Conservation (phyloP, 2,888 invertebrate species). For the Eristalis arbustorum region DNA sequence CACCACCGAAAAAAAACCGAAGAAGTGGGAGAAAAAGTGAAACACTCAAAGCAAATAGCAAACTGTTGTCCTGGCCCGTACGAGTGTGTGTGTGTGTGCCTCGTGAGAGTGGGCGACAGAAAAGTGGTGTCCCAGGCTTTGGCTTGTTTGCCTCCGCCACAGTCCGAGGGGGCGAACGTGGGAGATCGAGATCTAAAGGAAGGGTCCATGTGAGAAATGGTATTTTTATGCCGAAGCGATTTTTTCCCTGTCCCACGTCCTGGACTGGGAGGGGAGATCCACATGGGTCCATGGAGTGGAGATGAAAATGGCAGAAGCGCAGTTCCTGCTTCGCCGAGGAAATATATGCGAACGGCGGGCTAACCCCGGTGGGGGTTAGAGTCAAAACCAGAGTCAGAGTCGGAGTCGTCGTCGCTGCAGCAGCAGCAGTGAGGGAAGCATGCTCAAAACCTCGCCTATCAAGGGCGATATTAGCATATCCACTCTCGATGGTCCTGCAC, state of each 20-base stretch:
- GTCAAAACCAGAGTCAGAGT: constrained; percentile 2
- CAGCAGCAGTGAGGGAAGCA: constrained; percentile 16
- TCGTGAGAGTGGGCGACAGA: neutral
- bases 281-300: neutral
- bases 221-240: constrained; percentile 66
- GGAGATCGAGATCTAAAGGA: constrained; percentile 45
- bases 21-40: neutral
- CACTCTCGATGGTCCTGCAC: constrained; percentile 43
- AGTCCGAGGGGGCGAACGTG: too few species aligned
- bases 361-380: constrained; percentile 24
- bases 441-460: constrained; percentile 65
- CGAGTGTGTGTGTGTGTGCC: constrained; percentile 4
- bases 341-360: constrained; percentile 51
- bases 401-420: neutral
- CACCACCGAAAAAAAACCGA: neutral
- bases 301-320: constrained; percentile 18
- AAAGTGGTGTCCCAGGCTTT: neutral
- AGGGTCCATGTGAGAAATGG: constrained; percentile 67
- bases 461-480: constrained; percentile 70
- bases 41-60: constrained; percentile 68
- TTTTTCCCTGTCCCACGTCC: constrained; percentile 35
- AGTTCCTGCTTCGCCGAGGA: constrained; percentile 55
- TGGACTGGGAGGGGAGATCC: neutral
- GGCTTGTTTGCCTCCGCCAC: neutral
- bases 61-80: constrained; percentile 50